A percentile compares a stretch with the other conserved stretches of the same genome.
These are phyloP conservation scores for Tupaia tana DNA, from an alignment of 2,113 vertebrate genomes.

Conservation along the genomic window DNA sequence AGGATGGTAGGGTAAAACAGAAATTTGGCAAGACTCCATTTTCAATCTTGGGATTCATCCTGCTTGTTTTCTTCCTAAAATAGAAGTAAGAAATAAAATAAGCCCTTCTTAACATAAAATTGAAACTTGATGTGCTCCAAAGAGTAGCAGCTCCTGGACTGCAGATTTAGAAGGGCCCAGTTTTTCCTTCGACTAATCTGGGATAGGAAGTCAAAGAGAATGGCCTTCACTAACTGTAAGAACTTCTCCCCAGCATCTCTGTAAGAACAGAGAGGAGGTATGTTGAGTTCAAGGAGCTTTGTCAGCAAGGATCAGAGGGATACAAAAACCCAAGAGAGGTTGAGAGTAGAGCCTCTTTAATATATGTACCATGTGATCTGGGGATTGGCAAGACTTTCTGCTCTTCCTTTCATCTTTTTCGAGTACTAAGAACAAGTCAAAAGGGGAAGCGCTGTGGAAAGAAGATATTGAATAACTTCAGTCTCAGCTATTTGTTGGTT, in stretches of 20 bases:
- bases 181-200: slow-evolving; percentile 10
- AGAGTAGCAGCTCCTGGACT: neutral
- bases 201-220: neutral
- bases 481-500: neutral
- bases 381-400: neutral
- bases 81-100: slow-evolving; percentile 54
- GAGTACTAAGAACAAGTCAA: neutral
- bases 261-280: neutral
- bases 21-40: slow-evolving; percentile 49
- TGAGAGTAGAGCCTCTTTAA: neutral
- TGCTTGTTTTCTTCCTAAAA: slow-evolving; percentile 38
- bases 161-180: slow-evolving; percentile 13
- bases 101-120: slow-evolving; percentile 30
- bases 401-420: neutral
- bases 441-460: neutral
- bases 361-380: neutral
- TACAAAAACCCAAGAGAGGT: accelerated
- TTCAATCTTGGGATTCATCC: slow-evolving; percentile 51
- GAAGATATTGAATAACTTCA: neutral
- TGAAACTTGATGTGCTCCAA: slow-evolving; percentile 2
- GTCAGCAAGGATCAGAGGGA: neutral
- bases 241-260: neutral
- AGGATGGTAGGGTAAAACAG: neutral
- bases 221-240: neutral
- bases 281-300: neutral